Evolutionary conservation across 1,140 invertebrate species (phyloP), one percentile per base, ranked within the genome.

Genomic region (Apis florea): DNA sequence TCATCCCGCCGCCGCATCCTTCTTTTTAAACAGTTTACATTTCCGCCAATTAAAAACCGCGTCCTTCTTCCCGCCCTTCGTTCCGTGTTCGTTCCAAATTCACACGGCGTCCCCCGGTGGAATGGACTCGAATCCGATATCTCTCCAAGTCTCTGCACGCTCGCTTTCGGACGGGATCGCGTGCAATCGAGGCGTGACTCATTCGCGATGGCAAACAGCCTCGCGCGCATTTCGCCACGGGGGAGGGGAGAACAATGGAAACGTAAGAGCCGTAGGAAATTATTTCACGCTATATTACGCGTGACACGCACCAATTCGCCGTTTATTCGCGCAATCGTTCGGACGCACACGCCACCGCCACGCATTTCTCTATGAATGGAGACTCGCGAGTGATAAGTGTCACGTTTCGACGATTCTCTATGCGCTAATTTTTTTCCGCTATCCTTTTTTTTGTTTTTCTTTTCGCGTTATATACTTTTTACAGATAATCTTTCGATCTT

Each of bases 281-380:
- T 61, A 80, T 80, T 80, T 74, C 70, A 66, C 78, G 78, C n/a
- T 80, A 56, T 80, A 80, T 66, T 71, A 56, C 76, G 31, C 78
- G 70, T 80, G 78, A 66, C 78, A 74, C 70, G 78, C 78, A 80
- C 78, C 73, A 80, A 80, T 74, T 80, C 78, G 78, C 51, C 78
- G 78, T 17, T 80, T 74, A 80, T 80, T 74, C 78, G 70, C 78
- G 59, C 31, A 49, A 61, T 66, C 70, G 70, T 63, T 73, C 51
- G 51, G 19, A 17, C 59, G 26, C 51, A 26, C 31, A 40, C 40
- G 31, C 21, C 71, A 31, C 26, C 11, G 51, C 31, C 5, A 10
- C 56, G 13, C n/a, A 47, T 1, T 12, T 49, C 17, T 40, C 17
- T 21, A 12, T 10, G 31, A 3, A 15, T 31, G 24, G 24, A 26